Percentiles rank a stretch among this genome's conserved stretches.
These are phyloP conservation scores for Drosophila lacteicornis DNA, from an alignment of 1,140 invertebrate species.

Conservation along the genomic window DNA sequence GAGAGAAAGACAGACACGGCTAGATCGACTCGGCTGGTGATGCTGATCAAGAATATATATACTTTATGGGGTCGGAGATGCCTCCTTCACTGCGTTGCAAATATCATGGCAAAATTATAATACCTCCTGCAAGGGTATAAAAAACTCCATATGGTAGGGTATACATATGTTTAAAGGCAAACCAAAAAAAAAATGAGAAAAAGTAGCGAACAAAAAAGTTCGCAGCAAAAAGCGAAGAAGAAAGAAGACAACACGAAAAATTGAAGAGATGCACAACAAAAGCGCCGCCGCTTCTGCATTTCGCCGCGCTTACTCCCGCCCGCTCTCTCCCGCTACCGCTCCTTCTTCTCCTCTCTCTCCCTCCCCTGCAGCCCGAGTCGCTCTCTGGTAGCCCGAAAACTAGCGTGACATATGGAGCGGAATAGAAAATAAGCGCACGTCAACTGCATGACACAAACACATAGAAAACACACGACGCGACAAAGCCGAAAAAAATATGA, in stretches of 20 bases:
- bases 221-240: constrained; percentile 17
- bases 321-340: neutral
- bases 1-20: too few species aligned
- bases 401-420: constrained; percentile 80
- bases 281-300: constrained; percentile 21
- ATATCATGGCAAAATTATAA: too few species aligned
- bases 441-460: constrained; percentile 81
- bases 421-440: constrained; percentile 83
- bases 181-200: constrained; percentile 1
- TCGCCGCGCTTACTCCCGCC: neutral
- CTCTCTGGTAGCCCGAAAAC: constrained; percentile 24
- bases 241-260: constrained; percentile 41
- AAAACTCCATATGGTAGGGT: neutral
- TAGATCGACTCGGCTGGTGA: too few species aligned
- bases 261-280: constrained; percentile 50
- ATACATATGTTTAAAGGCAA: constrained; percentile 20
- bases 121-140: neutral
- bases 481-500: constrained; percentile 65
- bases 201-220: constrained; percentile 4
- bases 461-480: constrained; percentile 74
- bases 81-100: too few species aligned
- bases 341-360: neutral
- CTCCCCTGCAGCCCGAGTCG: neutral
- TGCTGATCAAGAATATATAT: too few species aligned
- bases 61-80: too few species aligned